Base-by-base conservation (phyloP, 2,888 invertebrate species). In the Tenthredo amoena region DNA sequence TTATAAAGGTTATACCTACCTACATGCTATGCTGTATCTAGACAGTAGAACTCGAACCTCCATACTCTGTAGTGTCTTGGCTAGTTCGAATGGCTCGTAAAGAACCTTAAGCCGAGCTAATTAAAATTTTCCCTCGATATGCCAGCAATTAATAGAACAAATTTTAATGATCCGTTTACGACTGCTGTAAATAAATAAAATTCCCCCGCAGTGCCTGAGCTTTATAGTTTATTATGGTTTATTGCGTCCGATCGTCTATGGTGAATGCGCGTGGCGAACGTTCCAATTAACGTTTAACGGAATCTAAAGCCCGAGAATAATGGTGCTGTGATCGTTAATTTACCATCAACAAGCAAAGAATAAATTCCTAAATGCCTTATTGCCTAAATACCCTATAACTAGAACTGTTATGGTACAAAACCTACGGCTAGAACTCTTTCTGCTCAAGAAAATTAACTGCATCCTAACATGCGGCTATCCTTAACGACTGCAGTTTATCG, bases 151-250 rank as follows among this genome's bases (percentile, higher is more conserved):
- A 85, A 85, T 85, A 58, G 34, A 85, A 85, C 85, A 74, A 84
- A 85, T 83, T 85, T 84, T 85, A 85, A 85, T 76, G 74, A 84
- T 62, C 58, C 72, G 50, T 84, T 85, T 65, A 85, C 84, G 84
- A 74, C 72, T 72, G 84, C 72, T 85, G 84, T 84, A 85, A 85
- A 84, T 72, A 76, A 85, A 85, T 85, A 83, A 85, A 85, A 83
- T 83, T 83, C 83, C 37, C 83, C 83, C 83, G 83, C 83, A 47
- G 47, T 83, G 83, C 47, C 47, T 26, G 47, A 71, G 47, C 83
- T 83, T 68, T 68, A 65, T 68, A 34, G 68, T 83, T 83, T 71
- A 71, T 83, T 83, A 83, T 83, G 68, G 47, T 83, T 71, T 71
- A 71, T 83, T 83, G 50, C 83, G 83, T 68, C 55, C 43, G 83